A percentile compares a stretch with the other conserved stretches of the same genome.
phyloP scores from a whole-genome alignment of 2,113 vertebrate genomes.

The Solenodon paradoxus region DNA sequence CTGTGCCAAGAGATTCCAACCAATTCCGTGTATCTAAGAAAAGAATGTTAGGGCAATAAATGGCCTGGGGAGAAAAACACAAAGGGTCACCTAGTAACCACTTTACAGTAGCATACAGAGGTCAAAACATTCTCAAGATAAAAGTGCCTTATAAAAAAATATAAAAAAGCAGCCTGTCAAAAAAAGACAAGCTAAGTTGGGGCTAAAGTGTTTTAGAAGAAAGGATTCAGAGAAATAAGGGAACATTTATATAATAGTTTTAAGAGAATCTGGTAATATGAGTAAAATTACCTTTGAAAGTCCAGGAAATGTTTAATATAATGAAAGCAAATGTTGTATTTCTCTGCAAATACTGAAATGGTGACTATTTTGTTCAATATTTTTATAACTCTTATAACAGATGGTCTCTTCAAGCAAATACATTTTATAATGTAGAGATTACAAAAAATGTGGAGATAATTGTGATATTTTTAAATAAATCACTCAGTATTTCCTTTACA shows the following conservation, averaged over 20 bases:
- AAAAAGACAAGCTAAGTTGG: neutral
- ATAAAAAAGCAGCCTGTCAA: neutral
- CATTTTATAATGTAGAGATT: neutral
- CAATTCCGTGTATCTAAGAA: constrained; percentile 22
- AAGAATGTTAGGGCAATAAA: constrained; percentile 34
- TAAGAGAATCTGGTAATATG: neutral
- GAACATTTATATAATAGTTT: neutral
- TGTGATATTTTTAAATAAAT: neutral
- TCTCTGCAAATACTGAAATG: neutral
- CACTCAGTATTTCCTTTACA: neutral
- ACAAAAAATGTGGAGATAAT: neutral
- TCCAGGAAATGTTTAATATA: neutral
- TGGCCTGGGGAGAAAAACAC: constrained; percentile 32
- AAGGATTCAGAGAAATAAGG: neutral
- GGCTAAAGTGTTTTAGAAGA: neutral
- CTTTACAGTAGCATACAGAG: neutral
- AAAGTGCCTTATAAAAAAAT: neutral
- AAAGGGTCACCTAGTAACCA: constrained; percentile 32
- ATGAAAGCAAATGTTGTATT: neutral
- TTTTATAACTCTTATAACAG: neutral
- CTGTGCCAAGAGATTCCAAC: constrained; percentile 7
- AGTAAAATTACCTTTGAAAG: neutral
- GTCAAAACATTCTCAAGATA: constrained; percentile 23
- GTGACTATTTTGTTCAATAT: neutral
- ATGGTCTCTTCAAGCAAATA: neutral